Base-by-base conservation (phyloP, 2,888 invertebrate genomes). In the Nomada ferruginata region DNA sequence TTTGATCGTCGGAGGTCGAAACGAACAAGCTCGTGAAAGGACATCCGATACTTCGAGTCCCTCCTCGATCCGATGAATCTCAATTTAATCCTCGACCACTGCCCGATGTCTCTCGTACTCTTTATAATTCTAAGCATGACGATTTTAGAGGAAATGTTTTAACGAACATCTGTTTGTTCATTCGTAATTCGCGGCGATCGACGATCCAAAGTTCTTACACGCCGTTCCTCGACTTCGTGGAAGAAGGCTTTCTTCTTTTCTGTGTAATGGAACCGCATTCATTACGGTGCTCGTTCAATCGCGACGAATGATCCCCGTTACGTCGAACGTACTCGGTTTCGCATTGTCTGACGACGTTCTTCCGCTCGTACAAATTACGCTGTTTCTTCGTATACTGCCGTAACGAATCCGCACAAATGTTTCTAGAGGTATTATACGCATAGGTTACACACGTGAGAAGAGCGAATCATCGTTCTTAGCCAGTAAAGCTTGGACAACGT, bases 341-440 rank as follows among this genome's bases (percentile, higher is more conserved):
- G 53, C 68, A 36, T 36, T 50, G 26, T 65, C 66, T 26, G 26
- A 11, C 63, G n/a, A 50, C 15, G 47, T 50, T 61, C 59, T 61
- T 64, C 61, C 59, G 70, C 61, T 61, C 68, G 64, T 61, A 72
- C 83, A 68, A 78, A 74, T 66, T 29, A 66, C 63, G 71, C 69
- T 70, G 61, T 79, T 75, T 68, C 63, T 53, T 70, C 66, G 69
- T 72, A 86, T 80, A 85, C 86, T 86, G 86, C 86, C 86, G 84
- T 61, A 78, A 72, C 76, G 63, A 78, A 78, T 80, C 72, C 82
- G 80, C 79, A 80, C 79, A 84, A 85, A 82, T 26, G 76, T 75
- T 85, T 85, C 75, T 66, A 78, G 73, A 59, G 50, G 36, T 66
- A 23, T 63, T 52, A 60, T 20, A 36, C 10, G 42, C 50, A 44